A percentile compares a stretch with the other conserved stretches of the same genome.
Evolutionary conservation across 2,888 invertebrate genomes (phyloP).

Genomic region (Periphyllus acericola): DNA sequence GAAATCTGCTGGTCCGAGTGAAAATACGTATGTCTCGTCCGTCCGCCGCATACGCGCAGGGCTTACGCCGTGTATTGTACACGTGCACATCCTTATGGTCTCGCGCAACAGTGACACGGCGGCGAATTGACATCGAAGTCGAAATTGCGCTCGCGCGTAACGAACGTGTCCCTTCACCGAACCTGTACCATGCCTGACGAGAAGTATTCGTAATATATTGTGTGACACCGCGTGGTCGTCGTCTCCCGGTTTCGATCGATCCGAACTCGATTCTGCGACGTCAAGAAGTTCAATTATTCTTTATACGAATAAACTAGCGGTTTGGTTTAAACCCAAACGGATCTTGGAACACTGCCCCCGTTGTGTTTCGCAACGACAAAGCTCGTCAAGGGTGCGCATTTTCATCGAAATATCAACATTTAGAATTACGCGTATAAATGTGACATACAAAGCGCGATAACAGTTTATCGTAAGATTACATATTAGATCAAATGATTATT

Average conservation of each 20-base stretch:
- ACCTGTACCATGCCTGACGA: no score
- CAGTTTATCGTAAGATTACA: no score
- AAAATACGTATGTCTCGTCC: neutral
- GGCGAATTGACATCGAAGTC: neutral
- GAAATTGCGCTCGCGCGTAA: neutral
- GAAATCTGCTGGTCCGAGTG: conserved; percentile 7
- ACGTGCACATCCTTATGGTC: no score
- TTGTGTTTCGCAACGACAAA: neutral
- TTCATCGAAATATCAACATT: no score
- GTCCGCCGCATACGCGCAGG: neutral
- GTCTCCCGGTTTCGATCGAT: neutral
- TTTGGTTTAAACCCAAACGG: neutral
- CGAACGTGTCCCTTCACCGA: neutral
- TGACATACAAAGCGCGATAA: no score
- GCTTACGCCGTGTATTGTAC: neutral
- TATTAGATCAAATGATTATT: no score
- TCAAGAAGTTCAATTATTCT: neutral
- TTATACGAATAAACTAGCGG: neutral
- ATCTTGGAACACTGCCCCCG: neutral
- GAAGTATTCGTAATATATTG: neutral
- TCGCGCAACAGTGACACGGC: no score
- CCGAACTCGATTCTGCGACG: neutral
- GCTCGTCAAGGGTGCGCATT: no score
- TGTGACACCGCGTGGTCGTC: neutral
- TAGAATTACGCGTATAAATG: no score